Evolutionary conservation across 2,113 vertebrate species (phyloP).

Genomic region (Oryzias melastigma): DNA sequence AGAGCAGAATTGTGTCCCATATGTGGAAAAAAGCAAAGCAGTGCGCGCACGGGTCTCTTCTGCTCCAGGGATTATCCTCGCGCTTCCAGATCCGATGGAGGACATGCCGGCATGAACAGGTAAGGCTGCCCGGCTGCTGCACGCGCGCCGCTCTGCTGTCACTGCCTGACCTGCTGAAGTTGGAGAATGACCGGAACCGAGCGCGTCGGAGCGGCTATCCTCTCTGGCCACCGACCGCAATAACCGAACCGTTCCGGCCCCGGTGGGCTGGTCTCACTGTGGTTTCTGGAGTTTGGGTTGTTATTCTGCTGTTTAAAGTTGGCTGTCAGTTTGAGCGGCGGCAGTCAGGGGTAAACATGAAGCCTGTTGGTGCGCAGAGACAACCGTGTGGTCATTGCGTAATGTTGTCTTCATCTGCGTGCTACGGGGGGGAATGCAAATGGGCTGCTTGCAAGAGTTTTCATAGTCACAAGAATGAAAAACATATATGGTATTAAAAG

Average conservation of each 20-base stretch:
- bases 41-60: constrained; percentile 62
- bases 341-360: constrained; percentile 29
- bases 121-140: constrained; percentile 54
- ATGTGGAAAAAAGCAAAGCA: constrained; percentile 76
- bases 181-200: constrained; percentile 44
- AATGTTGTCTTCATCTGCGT: constrained; percentile 38
- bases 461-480: too few species aligned
- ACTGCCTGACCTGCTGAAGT: constrained; percentile 49
- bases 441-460: background rate
- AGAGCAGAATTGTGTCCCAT: constrained; percentile 73
- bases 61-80: constrained; percentile 74
- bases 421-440: constrained; percentile 17
- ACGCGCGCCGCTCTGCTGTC: constrained; percentile 52
- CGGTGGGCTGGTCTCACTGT: constrained; percentile 44
- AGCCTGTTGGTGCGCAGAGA: constrained; percentile 56
- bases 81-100: constrained; percentile 66
- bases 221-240: constrained; percentile 38
- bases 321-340: constrained; percentile 38
- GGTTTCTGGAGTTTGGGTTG: constrained; percentile 26
- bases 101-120: constrained; percentile 71
- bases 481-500: background rate
- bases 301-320: constrained; percentile 57
- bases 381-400: constrained; percentile 54
- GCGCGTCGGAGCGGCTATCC: constrained; percentile 21
- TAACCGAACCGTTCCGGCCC: constrained; percentile 15